Base-by-base conservation (phyloP, 1,140 invertebrate genomes). In the Antheraea pernyi region DNA sequence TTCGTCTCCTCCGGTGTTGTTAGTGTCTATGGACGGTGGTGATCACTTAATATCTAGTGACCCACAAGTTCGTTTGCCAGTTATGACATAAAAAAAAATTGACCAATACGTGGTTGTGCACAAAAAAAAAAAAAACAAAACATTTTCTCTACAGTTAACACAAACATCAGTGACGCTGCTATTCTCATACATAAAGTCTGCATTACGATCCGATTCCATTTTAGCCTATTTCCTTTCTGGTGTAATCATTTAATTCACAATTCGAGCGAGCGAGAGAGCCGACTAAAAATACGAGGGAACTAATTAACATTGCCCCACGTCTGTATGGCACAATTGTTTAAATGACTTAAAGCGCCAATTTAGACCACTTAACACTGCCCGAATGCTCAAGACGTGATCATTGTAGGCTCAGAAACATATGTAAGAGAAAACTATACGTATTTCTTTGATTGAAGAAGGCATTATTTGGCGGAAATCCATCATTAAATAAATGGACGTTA, bases 301-400 rank as follows among this genome's bases (percentile, higher is more conserved):
- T 76, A 78, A 81, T 81, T 79, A 81, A 69, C 68, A 70, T 66
- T 11, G 67, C 39, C 71, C 61, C 62, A 19, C 72, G 60, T 60
- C 42, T 69, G 71, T 22, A 13, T 8, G 48, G 46, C 66, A 61
- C 71, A 73, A 73, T 73, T 73, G 72, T 59, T 69, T 68, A 64
- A 81, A 81, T 75, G 76, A 77, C 71, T 75, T 74, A 70, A 68
- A 73, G 58, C 68, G 61, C 71, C 74, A 79, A 81, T 81, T 81
- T 74, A 74, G 73, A 75, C 42, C 77, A 81, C 72, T 81, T 81
- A 79, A 75, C 61, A 53, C 65, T 53, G 42, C 9, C 64, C 65
- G 53, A 61, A 53, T 13, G 13, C 16, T 53, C 46, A 53, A 53
- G 46, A 53, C 6, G 46, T 53, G 46, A 53, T 53, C 46, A 53